phyloP scores from a whole-genome alignment of 2,888 invertebrate species.

The Caenorhabditis sp. region DNA sequence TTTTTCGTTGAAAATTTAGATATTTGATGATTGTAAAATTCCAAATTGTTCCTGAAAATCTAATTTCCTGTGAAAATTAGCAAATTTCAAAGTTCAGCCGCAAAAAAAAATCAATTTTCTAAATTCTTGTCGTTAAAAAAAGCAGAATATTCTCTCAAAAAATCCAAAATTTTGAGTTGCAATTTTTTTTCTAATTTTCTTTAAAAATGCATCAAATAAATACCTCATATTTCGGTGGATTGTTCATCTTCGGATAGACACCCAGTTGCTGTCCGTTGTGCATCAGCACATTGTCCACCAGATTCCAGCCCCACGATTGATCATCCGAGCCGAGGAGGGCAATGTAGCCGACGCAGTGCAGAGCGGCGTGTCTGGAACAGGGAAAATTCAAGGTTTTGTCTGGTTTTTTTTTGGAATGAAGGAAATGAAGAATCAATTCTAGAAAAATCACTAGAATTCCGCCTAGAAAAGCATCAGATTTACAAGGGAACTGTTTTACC shows the following conservation, averaged over 20 bases:
- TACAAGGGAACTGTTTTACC: too few species aligned
- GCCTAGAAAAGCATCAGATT: too few species aligned
- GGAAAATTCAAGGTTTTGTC: not conserved
- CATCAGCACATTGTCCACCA: slow-evolving; percentile 96
- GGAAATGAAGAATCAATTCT: too few species aligned
- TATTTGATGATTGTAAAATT: too few species aligned
- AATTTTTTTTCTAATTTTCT: not conserved
- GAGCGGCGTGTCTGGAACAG: slow-evolving; percentile 89
- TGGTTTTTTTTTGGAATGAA: too few species aligned
- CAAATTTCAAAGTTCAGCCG: too few species aligned
- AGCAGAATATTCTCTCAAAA: not conserved
- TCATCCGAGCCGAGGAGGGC: slow-evolving; percentile 95
- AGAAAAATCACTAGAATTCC: too few species aligned
- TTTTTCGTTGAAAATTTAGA: too few species aligned
- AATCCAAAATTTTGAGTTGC: slow-evolving; percentile 1
- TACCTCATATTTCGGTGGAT: slow-evolving; percentile 93
- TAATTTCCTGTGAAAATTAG: too few species aligned
- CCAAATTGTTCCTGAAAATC: too few species aligned
- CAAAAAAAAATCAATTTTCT: too few species aligned
- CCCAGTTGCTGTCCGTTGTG: slow-evolving; percentile 90
- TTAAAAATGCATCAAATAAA: too few species aligned
- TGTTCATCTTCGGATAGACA: slow-evolving; percentile 86
- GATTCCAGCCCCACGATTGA: slow-evolving; percentile 99
- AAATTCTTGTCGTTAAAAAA: slow-evolving; percentile 4
- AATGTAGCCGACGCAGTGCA: slow-evolving; percentile 96